phyloP scores from a whole-genome alignment of 2,888 invertebrate genomes.

The Dolomedes plantarius region DNA sequence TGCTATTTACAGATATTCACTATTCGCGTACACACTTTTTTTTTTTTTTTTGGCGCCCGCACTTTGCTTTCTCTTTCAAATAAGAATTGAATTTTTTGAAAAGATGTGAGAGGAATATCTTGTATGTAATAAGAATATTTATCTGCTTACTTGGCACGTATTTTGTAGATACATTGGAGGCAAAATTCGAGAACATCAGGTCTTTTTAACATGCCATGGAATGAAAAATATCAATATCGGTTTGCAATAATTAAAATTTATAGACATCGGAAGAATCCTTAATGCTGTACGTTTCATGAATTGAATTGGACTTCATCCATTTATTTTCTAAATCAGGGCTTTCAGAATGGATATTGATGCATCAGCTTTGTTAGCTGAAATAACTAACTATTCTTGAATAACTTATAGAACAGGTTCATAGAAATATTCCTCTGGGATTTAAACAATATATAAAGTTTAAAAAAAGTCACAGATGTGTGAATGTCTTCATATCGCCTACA shows the following conservation, averaged over 20 bases:
- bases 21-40: conserved; percentile 7
- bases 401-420: too few relatives aligned
- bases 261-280: too few relatives aligned
- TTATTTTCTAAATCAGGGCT: too few relatives aligned
- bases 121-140: not conserved
- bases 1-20: conserved; percentile 9
- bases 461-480: too few relatives aligned
- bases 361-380: too few relatives aligned
- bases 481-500: too few relatives aligned
- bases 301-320: too few relatives aligned
- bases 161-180: not conserved
- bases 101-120: conserved; percentile 1
- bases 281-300: too few relatives aligned
- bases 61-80: conserved; percentile 12
- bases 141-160: not conserved
- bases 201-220: not conserved
- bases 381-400: too few relatives aligned
- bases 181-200: not conserved
- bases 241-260: not conserved
- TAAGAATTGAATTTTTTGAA: not conserved
- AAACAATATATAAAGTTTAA: too few relatives aligned
- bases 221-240: not conserved
- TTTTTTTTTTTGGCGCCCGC: not conserved
- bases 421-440: too few relatives aligned
- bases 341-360: too few relatives aligned